Evolutionary conservation across 2,113 vertebrate species (phyloP).

Genomic region (Gorsachius goisagi): DNA sequence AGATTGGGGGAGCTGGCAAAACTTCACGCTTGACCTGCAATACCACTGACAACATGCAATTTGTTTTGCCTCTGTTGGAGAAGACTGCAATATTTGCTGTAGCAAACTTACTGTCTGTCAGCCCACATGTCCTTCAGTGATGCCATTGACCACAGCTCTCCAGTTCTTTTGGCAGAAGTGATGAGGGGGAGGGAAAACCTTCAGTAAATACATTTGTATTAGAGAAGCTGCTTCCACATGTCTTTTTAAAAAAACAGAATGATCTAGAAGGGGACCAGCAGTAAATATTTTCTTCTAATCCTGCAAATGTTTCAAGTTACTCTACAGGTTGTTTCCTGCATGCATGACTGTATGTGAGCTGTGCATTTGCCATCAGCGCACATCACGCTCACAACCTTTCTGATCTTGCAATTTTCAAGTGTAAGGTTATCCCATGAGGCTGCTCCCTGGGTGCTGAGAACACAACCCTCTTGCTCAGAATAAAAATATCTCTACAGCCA

Average conservation of each 20-base stretch:
- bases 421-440: not conserved
- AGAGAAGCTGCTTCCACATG: not conserved
- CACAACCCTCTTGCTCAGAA: not conserved
- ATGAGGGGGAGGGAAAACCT: not conserved
- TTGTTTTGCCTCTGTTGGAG: constrained; percentile 9
- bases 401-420: not conserved
- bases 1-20: not conserved
- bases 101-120: not conserved
- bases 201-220: not conserved
- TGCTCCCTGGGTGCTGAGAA: not conserved
- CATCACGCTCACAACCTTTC: not conserved
- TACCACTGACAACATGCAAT: constrained; percentile 2
- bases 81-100: not conserved
- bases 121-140: not conserved
- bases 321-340: not conserved
- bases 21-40: constrained; percentile 46
- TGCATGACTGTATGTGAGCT: not conserved
- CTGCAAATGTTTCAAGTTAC: not conserved
- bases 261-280: not conserved
- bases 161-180: not conserved
- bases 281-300: not conserved
- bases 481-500: not conserved
- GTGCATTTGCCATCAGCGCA: not conserved
- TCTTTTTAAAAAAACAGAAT: not conserved
- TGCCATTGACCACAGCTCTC: not conserved